phyloP scores from a whole-genome alignment of 2,113 vertebrate species.

The Phocoena phocoena region DNA sequence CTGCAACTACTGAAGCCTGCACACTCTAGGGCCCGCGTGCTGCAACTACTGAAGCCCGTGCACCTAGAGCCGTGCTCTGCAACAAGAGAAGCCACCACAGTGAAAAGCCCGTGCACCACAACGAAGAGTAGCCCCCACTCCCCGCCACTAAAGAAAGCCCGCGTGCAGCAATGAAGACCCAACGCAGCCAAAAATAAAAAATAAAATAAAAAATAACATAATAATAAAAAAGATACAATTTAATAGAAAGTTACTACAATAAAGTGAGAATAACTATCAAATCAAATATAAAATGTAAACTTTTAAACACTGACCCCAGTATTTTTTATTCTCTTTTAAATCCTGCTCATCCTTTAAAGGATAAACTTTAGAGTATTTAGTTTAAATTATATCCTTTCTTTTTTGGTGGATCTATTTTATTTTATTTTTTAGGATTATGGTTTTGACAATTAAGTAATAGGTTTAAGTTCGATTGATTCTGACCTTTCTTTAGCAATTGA shows the following conservation, averaged over 20 bases:
- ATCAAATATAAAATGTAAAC: neutral
- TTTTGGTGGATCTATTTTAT: neutral
- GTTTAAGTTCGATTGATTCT: conserved; percentile 38
- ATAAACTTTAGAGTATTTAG: neutral
- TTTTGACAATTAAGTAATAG: conserved; percentile 45
- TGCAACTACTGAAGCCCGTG: too few species aligned
- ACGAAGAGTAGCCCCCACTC: too few species aligned
- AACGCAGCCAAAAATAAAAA: too few species aligned
- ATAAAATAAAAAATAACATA: too few species aligned
- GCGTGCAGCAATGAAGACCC: too few species aligned
- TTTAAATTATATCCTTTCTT: neutral
- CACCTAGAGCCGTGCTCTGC: too few species aligned
- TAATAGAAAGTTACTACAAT: neutral
- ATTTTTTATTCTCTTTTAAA: neutral
- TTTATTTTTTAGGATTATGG: neutral
- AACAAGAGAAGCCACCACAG: too few species aligned
- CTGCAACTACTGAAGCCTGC: too few species aligned
- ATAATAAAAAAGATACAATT: neutral
- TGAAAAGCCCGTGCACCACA: too few species aligned
- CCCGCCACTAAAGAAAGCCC: too few species aligned
- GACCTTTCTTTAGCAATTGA: conserved; percentile 8
- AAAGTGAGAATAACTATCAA: conserved; percentile 16
- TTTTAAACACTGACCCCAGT: neutral
- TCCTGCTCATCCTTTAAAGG: neutral
- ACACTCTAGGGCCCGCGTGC: too few species aligned